Base-by-base conservation (phyloP, 1,140 invertebrate genomes). In the Hyposmocoma kahamanoa region DNA sequence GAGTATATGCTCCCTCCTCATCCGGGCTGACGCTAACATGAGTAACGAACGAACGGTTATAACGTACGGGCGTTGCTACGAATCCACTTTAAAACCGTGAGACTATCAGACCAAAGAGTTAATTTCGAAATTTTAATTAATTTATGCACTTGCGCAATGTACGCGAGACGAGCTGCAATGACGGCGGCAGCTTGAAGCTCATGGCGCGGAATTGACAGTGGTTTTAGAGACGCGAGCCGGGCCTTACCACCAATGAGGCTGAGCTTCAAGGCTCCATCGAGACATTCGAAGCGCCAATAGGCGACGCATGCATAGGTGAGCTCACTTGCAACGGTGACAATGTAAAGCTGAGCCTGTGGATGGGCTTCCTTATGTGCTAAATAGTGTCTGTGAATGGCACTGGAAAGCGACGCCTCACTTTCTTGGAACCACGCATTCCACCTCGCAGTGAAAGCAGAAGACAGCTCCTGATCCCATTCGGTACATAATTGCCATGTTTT, bases 221-320 rank as follows among this genome's bases (percentile, higher is more conserved):
- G 32, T 34, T 5, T 13, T n/a, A 34, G 24, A 28, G 24, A 11
- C 24, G 24, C 6, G 5, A 28, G 6, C 6, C 32, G 5, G 4
- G n/a, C 32, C 15, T 34, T 34, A 15, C 32, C 15, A 13, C 32
- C 32, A 34, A 34, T 34, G 15, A 18, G 15, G 42, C n/a, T 6
- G 3, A n/a, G 10, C 10, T 3, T 24, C 10, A 18, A 4, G 3
- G 21, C 11, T 3, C 15, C 21, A 6, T 11, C 21, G 20, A 9
- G 3, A 17, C 17, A 44, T 6, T 5, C 18, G 15, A 24, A 44
- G 17, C 42, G 42, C 42, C 42, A 44, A 28, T 44, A 44, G 11
- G 42, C 42, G 3, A 44, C 42, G 24, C 32, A 22, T 8, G 32
- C 32, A 15, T 34, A 34, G 5, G 32, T 13, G 8, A n/a, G 32